Conservation (phyloP, 2,888 invertebrate genomes). For the Catocala sponsa region DNA sequence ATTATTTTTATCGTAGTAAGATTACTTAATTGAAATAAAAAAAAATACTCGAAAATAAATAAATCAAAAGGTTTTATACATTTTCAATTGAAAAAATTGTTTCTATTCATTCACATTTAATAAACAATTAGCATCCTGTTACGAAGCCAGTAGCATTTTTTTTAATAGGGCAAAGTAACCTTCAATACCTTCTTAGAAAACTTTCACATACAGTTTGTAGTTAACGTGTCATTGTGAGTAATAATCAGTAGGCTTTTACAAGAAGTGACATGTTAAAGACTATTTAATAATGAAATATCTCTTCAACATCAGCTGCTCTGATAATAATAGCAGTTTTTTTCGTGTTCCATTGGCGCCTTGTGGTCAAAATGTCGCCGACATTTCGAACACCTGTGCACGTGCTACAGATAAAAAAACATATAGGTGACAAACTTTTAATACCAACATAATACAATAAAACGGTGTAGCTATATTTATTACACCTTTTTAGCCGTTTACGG, state of each 20-base stretch:
- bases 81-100: no score
- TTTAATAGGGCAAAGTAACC: no score
- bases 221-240: slow-evolving; percentile 26
- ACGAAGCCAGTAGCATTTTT: no score
- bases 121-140: no score
- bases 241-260: slow-evolving; percentile 46
- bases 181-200: slow-evolving; percentile 25
- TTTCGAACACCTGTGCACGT: slow-evolving; percentile 47
- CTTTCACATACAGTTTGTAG: slow-evolving; percentile 11
- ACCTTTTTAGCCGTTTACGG: no score
- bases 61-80: no score
- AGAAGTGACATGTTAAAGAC: slow-evolving; percentile 43
- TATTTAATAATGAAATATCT: slow-evolving; percentile 48
- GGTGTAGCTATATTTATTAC: no score
- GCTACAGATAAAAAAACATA: slow-evolving; percentile 24
- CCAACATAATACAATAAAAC: no score
- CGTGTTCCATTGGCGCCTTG: slow-evolving; percentile 29
- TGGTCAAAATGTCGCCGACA: slow-evolving; percentile 35
- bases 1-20: no score
- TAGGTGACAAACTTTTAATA: background rate
- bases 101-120: no score
- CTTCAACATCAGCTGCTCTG: slow-evolving; percentile 41
- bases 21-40: no score
- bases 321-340: slow-evolving; percentile 30
- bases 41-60: no score